These are phyloP conservation scores for Nycticorax nycticorax DNA, from an alignment of 2,113 vertebrate species.

Conservation along the genomic window DNA sequence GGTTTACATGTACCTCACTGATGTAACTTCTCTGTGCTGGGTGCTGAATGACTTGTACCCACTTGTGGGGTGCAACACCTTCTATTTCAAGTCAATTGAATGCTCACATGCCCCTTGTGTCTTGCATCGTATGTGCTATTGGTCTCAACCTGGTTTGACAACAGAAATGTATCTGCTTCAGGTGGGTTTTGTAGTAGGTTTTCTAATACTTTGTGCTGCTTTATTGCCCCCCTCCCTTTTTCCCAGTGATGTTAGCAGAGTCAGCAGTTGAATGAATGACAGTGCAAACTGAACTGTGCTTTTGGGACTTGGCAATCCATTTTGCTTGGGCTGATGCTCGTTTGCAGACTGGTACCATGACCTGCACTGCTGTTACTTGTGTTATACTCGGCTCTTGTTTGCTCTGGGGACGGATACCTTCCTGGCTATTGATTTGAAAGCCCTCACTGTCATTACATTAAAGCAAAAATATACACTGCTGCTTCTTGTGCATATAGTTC, in stretches of 20 bases:
- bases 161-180: background rate
- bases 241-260: background rate
- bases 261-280: background rate
- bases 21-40: background rate
- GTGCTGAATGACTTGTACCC: background rate
- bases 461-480: background rate
- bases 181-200: background rate
- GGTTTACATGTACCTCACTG: background rate
- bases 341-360: background rate
- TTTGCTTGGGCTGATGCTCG: background rate
- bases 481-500: background rate
- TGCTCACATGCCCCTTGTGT: fast-evolving
- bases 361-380: background rate
- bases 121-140: background rate
- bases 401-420: background rate
- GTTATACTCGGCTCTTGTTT: background rate
- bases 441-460: background rate
- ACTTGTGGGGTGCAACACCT: background rate
- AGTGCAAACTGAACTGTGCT: background rate
- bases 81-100: background rate
- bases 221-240: background rate
- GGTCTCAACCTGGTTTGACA: background rate
- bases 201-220: background rate
- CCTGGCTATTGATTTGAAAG: background rate
- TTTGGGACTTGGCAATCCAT: background rate